Conservation (phyloP, 1,140 invertebrate genomes). For the Papilio polyxenes region DNA sequence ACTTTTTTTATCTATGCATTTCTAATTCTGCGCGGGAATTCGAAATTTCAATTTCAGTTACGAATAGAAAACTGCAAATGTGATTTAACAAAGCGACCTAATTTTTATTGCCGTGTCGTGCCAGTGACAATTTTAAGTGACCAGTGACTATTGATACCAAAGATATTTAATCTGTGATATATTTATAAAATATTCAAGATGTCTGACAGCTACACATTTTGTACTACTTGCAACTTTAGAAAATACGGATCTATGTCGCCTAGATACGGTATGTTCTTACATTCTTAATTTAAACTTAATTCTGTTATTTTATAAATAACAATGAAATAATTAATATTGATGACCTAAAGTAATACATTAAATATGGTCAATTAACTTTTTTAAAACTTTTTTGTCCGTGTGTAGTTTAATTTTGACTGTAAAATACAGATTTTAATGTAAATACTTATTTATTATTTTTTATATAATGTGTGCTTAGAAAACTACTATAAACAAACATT, state of each 20-base stretch:
- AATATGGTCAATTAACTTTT: too few species aligned
- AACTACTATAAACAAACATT: neutral
- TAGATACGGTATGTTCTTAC: conserved; percentile 52
- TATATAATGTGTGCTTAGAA: too few species aligned
- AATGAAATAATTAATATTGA: conserved; percentile 32
- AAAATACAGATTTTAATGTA: too few species aligned
- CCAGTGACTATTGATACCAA: conserved; percentile 63
- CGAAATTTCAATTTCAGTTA: conserved; percentile 38
- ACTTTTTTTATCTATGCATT: conserved; percentile 42
- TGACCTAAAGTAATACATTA: conserved; percentile 37
- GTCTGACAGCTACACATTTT: conserved; percentile 56
- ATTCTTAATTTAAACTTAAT: neutral
- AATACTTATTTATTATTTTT: too few species aligned
- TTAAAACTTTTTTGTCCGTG: too few species aligned
- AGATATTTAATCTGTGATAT: conserved; percentile 73
- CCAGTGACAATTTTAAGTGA: conserved; percentile 53
- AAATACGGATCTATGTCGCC: conserved; percentile 43
- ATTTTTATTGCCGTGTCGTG: conserved; percentile 48
- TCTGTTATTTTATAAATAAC: neutral
- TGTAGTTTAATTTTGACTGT: too few species aligned
- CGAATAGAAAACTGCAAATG: conserved; percentile 10
- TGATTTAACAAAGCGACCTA: conserved; percentile 45
- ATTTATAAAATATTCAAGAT: conserved; percentile 53
- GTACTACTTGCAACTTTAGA: conserved; percentile 54
- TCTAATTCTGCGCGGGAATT: conserved; percentile 35